These are phyloP conservation scores for Styela clava DNA, from an alignment of 23 tunicate species.

Conservation along the genomic window DNA sequence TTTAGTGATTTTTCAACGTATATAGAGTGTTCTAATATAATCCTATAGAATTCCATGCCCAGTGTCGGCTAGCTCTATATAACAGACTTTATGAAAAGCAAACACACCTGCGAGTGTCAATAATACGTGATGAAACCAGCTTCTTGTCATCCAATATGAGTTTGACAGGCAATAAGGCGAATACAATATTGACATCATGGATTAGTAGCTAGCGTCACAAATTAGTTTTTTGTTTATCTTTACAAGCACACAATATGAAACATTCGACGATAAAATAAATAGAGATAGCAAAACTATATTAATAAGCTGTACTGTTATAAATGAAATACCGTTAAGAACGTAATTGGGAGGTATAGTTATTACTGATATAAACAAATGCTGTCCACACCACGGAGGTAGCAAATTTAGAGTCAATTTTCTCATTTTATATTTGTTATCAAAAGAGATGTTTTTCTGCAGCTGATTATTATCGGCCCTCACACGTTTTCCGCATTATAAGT, in stretches of 20 bases:
- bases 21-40: not conserved
- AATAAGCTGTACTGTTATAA: too few relatives aligned
- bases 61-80: not conserved
- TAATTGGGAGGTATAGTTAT: too few relatives aligned
- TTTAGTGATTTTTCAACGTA: not conserved
- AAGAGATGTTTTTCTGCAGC: too few relatives aligned
- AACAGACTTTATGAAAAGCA: slow-evolving; percentile 11
- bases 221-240: not conserved
- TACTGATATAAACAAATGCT: too few relatives aligned
- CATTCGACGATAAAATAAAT: too few relatives aligned
- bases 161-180: not conserved
- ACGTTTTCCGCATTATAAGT: not conserved
- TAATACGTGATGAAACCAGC: slow-evolving; percentile 17
- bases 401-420: too few relatives aligned
- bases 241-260: not conserved
- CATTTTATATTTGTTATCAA: too few relatives aligned
- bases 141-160: not conserved
- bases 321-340: too few relatives aligned
- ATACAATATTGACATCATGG: not conserved
- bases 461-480: too few relatives aligned
- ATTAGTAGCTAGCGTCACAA: not conserved
- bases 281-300: too few relatives aligned
- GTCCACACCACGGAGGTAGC: too few relatives aligned
- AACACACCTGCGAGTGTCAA: slow-evolving; percentile 24
- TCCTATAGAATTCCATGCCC: not conserved